Conservation (phyloP, 2,888 invertebrate species). For the Hylaea fasciaria region DNA sequence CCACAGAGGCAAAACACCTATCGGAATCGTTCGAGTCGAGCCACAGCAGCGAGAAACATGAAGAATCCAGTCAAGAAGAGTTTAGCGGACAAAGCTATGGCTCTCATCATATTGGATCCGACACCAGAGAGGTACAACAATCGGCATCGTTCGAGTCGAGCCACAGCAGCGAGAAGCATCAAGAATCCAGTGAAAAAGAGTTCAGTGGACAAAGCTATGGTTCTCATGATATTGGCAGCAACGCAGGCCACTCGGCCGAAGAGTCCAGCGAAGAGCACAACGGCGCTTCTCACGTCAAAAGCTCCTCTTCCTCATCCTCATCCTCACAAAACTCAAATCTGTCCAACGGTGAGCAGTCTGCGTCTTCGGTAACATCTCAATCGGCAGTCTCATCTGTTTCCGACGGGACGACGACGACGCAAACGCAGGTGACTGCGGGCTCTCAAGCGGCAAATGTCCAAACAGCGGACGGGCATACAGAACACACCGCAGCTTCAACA, state of each 20-base stretch:
- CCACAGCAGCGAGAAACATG: too few species aligned
- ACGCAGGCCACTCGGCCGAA: not conserved
- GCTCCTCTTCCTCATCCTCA: constrained; percentile 7
- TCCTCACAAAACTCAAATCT: constrained; percentile 6
- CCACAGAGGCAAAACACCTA: too few species aligned
- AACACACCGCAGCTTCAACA: constrained; percentile 7
- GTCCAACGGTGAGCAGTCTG: constrained; percentile 13
- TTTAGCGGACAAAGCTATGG: too few species aligned
- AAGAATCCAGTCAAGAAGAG: too few species aligned
- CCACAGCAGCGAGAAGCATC: not conserved
- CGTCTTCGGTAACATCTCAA: not conserved
- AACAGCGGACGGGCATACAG: constrained; percentile 15
- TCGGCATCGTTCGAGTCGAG: too few species aligned
- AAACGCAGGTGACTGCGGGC: not conserved
- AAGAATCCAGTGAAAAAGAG: constrained; percentile 1
- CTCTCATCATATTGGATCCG: too few species aligned
- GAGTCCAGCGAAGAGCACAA: not conserved
- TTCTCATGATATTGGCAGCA: too few species aligned
- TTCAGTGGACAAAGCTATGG: not conserved
- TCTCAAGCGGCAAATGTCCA: constrained; percentile 7
- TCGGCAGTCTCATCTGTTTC: not conserved
- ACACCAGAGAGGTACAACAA: too few species aligned
- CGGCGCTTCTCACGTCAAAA: not conserved
- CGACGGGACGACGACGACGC: constrained; percentile 10
- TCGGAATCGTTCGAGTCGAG: too few species aligned